Conservation (phyloP, 2,113 vertebrate genomes). For the Emydura subglobosa region DNA sequence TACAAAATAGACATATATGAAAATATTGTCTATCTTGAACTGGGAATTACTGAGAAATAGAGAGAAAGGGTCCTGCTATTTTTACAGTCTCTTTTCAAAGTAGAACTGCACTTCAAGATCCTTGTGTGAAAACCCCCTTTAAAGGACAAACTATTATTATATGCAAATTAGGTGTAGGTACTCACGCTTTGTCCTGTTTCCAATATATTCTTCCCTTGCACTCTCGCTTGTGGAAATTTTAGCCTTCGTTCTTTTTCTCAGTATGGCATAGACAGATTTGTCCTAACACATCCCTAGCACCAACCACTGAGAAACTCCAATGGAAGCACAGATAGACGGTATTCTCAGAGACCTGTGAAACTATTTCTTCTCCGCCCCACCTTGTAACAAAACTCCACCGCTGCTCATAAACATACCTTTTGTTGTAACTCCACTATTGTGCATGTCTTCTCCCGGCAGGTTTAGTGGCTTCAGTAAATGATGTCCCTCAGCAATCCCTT, state of each 20-base stretch:
- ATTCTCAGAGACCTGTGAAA: not conserved
- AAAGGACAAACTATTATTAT: not conserved
- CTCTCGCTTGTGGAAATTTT: too few species aligned
- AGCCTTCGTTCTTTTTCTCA: fast-evolving
- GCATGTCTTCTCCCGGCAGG: not conserved
- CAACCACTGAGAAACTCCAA: fast-evolving
- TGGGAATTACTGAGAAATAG: not conserved
- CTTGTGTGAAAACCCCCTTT: not conserved
- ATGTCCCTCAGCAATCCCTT: fast-evolving
- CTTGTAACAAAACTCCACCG: not conserved
- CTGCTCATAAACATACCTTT: fast-evolving
- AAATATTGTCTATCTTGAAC: not conserved
- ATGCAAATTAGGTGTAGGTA: not conserved
- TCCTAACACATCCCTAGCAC: not conserved
- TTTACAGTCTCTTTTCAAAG: not conserved
- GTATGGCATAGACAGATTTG: fast-evolving
- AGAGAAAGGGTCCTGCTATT: not conserved
- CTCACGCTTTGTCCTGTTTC: not conserved
- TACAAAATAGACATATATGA: not conserved
- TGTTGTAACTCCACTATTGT: not conserved
- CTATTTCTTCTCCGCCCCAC: fast-evolving
- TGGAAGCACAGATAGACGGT: fast-evolving
- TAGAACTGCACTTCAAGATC: not conserved
- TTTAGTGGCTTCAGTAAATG: fast-evolving
- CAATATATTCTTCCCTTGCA: not conserved